Evolutionary conservation across 2,113 vertebrate species (phyloP).

Genomic region (Rhinogobius similis): DNA sequence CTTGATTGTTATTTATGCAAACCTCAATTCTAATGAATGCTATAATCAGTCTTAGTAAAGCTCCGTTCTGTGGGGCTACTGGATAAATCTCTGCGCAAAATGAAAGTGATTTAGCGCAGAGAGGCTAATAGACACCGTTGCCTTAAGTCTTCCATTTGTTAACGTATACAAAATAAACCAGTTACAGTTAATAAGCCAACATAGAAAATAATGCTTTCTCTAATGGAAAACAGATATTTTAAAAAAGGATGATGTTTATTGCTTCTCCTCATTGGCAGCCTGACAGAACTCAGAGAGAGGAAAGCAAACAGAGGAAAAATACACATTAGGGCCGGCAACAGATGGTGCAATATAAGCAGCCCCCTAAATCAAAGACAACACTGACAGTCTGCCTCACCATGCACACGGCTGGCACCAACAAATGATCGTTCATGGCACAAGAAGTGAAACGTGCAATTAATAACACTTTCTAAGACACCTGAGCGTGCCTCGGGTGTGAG

Average conservation of each 20-base stretch:
- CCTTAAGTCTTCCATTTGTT: neutral
- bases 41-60: neutral
- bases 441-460: conserved; percentile 55
- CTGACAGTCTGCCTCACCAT: conserved; percentile 59
- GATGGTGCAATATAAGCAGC: conserved; percentile 56
- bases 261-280: conserved; percentile 12
- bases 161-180: neutral
- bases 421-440: conserved; percentile 49
- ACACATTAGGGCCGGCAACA: conserved; percentile 54
- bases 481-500: conserved; percentile 12
- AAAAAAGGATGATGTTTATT: neutral
- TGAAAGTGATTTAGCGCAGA: conserved; percentile 1
- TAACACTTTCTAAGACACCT: conserved; percentile 55
- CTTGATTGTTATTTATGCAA: conserved; percentile 1
- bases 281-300: conserved; percentile 43
- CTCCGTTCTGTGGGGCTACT: neutral
- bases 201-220: neutral
- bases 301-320: conserved; percentile 48
- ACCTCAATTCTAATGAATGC: conserved; percentile 1
- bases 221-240: neutral
- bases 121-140: neutral
- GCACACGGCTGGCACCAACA: conserved; percentile 48
- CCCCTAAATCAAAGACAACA: conserved; percentile 56
- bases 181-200: neutral
- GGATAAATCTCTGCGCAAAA: neutral